Evolutionary conservation across 2,888 invertebrate genomes (phyloP).

Genomic region (Rhagium mordax): DNA sequence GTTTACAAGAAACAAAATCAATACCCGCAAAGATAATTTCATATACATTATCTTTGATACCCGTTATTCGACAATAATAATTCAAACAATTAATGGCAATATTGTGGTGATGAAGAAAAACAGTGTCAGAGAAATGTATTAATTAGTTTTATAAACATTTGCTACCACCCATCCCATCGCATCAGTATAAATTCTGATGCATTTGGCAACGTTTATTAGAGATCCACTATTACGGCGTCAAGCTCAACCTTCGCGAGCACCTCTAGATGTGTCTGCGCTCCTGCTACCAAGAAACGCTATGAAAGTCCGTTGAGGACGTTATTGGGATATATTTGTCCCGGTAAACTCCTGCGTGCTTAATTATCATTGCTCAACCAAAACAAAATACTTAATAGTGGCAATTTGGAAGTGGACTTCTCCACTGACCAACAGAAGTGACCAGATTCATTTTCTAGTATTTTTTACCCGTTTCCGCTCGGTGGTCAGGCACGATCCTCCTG

Average conservation of each 20-base stretch:
- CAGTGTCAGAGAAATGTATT: too few species aligned
- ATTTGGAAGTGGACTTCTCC: not conserved
- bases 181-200: too few species aligned
- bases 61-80: too few species aligned
- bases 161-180: too few species aligned
- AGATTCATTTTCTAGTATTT: not conserved
- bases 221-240: not conserved
- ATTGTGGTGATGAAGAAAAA: too few species aligned
- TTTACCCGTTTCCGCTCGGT: not conserved
- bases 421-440: not conserved
- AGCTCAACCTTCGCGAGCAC: conserved; percentile 15
- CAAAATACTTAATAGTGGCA: not conserved
- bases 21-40: too few species aligned
- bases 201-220: not conserved
- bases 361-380: not conserved
- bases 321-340: conserved; percentile 45
- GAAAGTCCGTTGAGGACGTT: conserved; percentile 64
- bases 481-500: not conserved
- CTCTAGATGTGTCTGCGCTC: conserved; percentile 53
- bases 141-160: too few species aligned
- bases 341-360: not conserved
- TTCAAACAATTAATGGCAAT: too few species aligned
- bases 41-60: too few species aligned
- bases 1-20: too few species aligned
- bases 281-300: conserved; percentile 59